Conservation (phyloP, 2,888 invertebrate species). For the Falcaria lacertinaria region DNA sequence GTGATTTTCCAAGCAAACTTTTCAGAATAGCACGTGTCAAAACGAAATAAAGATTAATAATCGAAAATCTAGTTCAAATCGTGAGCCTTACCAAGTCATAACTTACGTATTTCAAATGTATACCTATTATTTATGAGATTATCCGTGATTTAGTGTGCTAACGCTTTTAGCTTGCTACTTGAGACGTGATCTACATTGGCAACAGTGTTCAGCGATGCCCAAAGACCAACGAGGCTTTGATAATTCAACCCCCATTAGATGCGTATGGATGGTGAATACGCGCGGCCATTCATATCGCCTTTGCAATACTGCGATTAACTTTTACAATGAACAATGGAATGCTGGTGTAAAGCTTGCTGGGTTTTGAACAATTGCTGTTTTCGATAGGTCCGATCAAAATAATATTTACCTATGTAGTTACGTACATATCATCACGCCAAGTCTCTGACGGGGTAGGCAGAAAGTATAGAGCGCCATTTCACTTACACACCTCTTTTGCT, state of each 20-base stretch:
- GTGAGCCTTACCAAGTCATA: too few relatives aligned
- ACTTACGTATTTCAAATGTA: too few relatives aligned
- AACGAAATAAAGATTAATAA: too few relatives aligned
- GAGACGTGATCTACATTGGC: conserved; percentile 1
- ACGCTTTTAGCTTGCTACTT: background rate
- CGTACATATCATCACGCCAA: too few relatives aligned
- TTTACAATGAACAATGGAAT: background rate
- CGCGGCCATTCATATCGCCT: background rate
- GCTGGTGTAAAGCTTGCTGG: background rate
- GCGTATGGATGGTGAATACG: background rate
- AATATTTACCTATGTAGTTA: too few relatives aligned
- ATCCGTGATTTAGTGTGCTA: background rate
- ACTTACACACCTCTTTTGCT: too few relatives aligned
- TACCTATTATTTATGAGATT: background rate
- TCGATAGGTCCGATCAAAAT: background rate
- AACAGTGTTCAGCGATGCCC: conserved; percentile 21
- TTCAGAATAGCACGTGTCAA: too few relatives aligned
- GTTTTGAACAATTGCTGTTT: background rate
- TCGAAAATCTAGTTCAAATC: too few relatives aligned
- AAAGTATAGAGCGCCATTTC: too few relatives aligned
- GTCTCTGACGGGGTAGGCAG: too few relatives aligned
- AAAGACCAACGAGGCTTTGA: conserved; percentile 31
- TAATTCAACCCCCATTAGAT: conserved; percentile 28
- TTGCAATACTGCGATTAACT: background rate
- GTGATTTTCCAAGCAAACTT: too few relatives aligned